A percentile compares a stretch with the other conserved stretches of the same genome.
Evolutionary conservation across 2,113 vertebrate species (phyloP).

Genomic region (Macquaria ambigua): DNA sequence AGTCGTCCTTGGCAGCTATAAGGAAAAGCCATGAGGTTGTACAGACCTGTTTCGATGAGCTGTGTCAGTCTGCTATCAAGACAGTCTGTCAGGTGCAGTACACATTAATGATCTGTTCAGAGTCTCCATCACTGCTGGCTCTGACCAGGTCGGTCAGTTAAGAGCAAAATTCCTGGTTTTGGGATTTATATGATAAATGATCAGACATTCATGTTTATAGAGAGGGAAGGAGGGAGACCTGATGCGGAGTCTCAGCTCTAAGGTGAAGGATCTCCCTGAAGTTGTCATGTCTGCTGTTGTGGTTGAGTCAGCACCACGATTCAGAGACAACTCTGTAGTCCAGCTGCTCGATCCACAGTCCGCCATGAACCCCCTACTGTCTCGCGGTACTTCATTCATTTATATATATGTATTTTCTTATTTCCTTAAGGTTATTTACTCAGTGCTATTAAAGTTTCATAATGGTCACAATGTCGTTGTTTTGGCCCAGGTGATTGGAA

Average conservation of each 20-base stretch:
- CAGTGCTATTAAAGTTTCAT: fast-evolving
- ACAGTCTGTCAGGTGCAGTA: conserved; percentile 74
- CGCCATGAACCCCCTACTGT: conserved; percentile 72
- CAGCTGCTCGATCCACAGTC: conserved; percentile 78
- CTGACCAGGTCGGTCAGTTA: too few relatives aligned
- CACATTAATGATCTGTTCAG: background rate
- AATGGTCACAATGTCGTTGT: background rate
- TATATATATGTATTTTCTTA: fast-evolving
- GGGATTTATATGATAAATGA: background rate
- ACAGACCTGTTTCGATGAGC: conserved; percentile 69
- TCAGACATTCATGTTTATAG: conserved; percentile 40
- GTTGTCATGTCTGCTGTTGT: conserved; percentile 73
- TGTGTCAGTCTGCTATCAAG: conserved; percentile 67
- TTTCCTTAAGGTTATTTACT: background rate
- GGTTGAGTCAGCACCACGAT: conserved; percentile 69
- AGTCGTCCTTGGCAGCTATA: background rate
- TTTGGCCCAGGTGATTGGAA: conserved; percentile 70
- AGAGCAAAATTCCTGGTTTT: background rate
- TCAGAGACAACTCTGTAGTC: conserved; percentile 36
- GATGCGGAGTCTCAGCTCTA: conserved; percentile 48
- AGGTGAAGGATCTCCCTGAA: conserved; percentile 4
- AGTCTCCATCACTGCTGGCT: too few relatives aligned
- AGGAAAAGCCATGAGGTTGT: conserved; percentile 41
- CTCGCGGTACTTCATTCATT: conserved; percentile 43
- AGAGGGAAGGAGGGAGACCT: conserved; percentile 71